phyloP scores from a whole-genome alignment of 1,140 invertebrate genomes.

The Stenopsyche tienmushanensis region DNA sequence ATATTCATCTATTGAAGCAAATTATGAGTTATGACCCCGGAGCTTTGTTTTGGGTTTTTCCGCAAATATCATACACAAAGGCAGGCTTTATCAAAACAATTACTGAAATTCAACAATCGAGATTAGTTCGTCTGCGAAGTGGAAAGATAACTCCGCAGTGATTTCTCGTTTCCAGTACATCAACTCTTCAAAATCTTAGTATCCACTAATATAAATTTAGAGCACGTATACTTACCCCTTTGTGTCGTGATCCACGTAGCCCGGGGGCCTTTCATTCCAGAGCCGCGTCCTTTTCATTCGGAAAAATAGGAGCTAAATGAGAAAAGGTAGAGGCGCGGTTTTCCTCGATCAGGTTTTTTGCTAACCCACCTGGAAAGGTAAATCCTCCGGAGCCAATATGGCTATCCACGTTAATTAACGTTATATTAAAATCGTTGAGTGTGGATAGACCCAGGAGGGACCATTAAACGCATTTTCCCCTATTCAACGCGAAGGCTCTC shows the following conservation, averaged over 20 bases:
- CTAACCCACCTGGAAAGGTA: conserved; percentile 2
- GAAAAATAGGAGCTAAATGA: conserved; percentile 18
- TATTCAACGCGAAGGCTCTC: not conserved
- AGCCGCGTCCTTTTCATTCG: conserved; percentile 16
- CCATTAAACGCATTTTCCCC: conserved; percentile 6
- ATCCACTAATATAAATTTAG: not conserved
- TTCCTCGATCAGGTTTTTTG: conserved; percentile 3
- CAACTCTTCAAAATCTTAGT: not conserved
- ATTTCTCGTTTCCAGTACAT: not conserved
- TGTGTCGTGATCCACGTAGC: conserved; percentile 9
- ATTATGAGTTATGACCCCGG: no score
- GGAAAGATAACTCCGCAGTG: no score
- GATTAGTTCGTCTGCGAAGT: no score
- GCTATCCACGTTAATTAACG: conserved; percentile 25
- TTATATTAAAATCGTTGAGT: conserved; percentile 12
- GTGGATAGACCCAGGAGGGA: conserved; percentile 2
- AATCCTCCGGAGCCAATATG: conserved; percentile 11
- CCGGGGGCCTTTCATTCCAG: conserved; percentile 6
- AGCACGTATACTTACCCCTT: conserved; percentile 6
- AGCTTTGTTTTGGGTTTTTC: no score
- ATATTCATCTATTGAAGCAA: no score
- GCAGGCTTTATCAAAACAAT: no score
- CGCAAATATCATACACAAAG: no score
- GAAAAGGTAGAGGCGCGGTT: conserved; percentile 11
- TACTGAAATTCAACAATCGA: no score